phyloP scores from a whole-genome alignment of 1,140 invertebrate genomes.

The Spodoptera frugiperda region DNA sequence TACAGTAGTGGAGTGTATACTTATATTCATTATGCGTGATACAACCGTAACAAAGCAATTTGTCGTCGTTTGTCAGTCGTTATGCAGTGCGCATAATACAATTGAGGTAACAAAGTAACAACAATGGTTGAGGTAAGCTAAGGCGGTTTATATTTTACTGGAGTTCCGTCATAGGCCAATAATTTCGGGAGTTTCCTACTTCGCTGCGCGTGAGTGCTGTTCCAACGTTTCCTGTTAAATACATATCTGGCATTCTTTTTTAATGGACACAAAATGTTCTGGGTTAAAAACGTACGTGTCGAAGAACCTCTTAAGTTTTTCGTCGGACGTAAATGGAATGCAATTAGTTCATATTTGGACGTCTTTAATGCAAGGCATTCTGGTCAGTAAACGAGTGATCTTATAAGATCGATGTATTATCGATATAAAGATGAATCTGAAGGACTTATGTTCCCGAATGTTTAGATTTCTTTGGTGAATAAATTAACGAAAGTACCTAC shows the following conservation, averaged over 20 bases:
- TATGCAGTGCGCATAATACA: background rate
- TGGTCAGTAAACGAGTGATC: no score
- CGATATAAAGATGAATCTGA: no score
- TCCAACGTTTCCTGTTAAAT: slow-evolving; percentile 45
- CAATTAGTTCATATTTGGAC: no score
- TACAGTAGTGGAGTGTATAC: background rate
- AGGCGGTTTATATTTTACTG: background rate
- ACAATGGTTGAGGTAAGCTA: background rate
- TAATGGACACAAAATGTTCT: background rate
- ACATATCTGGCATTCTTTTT: slow-evolving; percentile 3
- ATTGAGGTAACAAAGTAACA: slow-evolving; percentile 2
- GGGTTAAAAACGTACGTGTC: background rate
- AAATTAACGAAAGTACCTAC: no score
- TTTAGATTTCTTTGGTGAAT: no score
- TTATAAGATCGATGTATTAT: no score
- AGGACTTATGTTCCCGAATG: no score
- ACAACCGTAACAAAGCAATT: background rate
- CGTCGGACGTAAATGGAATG: no score
- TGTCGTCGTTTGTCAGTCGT: slow-evolving; percentile 5
- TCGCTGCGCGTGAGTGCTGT: slow-evolving; percentile 50
- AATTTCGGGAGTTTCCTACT: slow-evolving; percentile 53
- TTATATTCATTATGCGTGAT: background rate
- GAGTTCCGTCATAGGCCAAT: slow-evolving; percentile 50
- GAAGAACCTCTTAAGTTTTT: background rate
- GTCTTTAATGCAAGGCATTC: no score